Evolutionary conservation across 2,797 vertebrate genomes (phyloP).

Genomic region (Catamblyrhynchus diadema): DNA sequence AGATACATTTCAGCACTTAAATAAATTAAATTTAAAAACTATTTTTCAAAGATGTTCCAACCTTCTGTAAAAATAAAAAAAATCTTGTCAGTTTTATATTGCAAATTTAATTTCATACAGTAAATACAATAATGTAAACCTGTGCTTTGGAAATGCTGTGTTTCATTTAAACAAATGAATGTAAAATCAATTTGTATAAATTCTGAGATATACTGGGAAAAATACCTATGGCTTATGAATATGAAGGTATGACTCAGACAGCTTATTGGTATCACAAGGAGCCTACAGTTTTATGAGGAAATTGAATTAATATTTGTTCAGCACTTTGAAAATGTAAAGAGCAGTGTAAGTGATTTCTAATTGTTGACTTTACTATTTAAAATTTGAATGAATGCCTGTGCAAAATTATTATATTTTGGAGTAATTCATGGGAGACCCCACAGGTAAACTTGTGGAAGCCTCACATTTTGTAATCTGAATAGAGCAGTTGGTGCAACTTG

Average conservation of each 20-base stretch:
- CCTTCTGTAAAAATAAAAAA: background rate
- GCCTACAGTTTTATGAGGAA: background rate
- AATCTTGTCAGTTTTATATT: background rate
- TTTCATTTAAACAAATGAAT: background rate
- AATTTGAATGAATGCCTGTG: background rate
- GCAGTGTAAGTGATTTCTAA: background rate
- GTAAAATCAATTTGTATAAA: background rate
- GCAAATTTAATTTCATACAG: background rate
- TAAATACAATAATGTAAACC: background rate
- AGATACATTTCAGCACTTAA: background rate
- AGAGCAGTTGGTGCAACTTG: background rate
- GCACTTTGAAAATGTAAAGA: constrained; percentile 9
- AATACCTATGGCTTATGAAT: background rate
- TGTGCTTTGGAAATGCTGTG: background rate
- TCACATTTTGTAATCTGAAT: background rate
- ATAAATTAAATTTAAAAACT: background rate
- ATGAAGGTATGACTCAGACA: constrained; percentile 35
- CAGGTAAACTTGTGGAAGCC: background rate
- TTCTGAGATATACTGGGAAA: background rate
- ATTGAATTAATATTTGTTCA: constrained; percentile 29
- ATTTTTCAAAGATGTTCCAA: background rate
- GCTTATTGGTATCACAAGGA: background rate
- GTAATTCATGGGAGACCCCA: background rate
- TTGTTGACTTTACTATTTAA: background rate
- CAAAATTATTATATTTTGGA: constrained; percentile 11